Evolutionary conservation across 2,113 vertebrate genomes (phyloP).

Genomic region (Epinephelus lanceolatus): DNA sequence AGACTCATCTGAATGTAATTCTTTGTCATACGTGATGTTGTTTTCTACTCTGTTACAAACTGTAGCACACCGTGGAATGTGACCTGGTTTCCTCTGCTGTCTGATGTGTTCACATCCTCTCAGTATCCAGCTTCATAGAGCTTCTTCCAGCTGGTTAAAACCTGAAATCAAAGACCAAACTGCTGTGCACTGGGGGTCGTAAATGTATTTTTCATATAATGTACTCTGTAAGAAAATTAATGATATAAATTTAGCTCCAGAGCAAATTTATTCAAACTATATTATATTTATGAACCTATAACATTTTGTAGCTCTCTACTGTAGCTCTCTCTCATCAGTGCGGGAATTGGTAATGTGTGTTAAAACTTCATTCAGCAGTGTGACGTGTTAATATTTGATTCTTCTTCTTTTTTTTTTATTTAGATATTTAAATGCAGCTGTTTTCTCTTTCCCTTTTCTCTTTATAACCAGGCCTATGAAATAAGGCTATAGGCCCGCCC

Average conservation of each 20-base stretch:
- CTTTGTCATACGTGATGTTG: slow-evolving; percentile 36
- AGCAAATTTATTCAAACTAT: slow-evolving; percentile 80
- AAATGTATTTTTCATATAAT: slow-evolving; percentile 84
- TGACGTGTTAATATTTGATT: slow-evolving; percentile 65
- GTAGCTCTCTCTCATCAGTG: slow-evolving; percentile 77
- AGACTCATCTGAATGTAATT: slow-evolving; percentile 70
- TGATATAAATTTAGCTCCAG: slow-evolving; percentile 77
- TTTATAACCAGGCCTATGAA: slow-evolving; percentile 62
- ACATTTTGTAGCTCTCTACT: slow-evolving; percentile 82
- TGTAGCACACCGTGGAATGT: slow-evolving; percentile 54
- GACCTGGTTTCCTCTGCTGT: slow-evolving; percentile 41
- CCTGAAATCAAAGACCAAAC: slow-evolving; percentile 83
- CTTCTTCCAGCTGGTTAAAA: slow-evolving; percentile 72
- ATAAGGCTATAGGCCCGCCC: slow-evolving; percentile 53
- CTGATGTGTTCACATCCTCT: slow-evolving; percentile 58
- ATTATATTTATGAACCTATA: slow-evolving; percentile 84
- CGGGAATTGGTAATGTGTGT: slow-evolving; percentile 56
- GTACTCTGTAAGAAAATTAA: slow-evolving; percentile 79
- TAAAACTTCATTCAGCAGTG: slow-evolving; percentile 64
- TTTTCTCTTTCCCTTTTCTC: slow-evolving; percentile 62
- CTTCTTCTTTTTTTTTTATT: slow-evolving; percentile 45
- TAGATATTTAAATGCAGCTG: slow-evolving; percentile 67
- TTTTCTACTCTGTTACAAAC: slow-evolving; percentile 49
- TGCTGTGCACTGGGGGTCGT: slow-evolving; percentile 84
- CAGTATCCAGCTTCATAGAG: slow-evolving; percentile 60